These are phyloP conservation scores for Psylliodes chrysocephalus DNA, from an alignment of 2,888 invertebrate genomes.

Conservation along the genomic window DNA sequence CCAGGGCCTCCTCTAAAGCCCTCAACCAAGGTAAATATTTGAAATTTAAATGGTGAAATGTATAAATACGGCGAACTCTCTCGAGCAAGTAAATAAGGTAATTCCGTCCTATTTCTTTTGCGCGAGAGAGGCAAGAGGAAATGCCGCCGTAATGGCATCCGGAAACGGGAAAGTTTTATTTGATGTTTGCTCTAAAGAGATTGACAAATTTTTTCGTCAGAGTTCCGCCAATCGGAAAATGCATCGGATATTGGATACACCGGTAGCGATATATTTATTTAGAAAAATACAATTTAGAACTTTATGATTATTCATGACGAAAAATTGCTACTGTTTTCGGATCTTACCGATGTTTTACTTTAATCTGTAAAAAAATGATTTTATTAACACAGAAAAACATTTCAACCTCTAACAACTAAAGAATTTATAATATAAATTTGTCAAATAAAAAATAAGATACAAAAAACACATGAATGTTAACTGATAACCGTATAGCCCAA, in stretches of 20 bases:
- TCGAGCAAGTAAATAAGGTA: slow-evolving; percentile 42
- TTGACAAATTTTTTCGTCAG: slow-evolving; percentile 37
- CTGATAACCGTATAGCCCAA: no score
- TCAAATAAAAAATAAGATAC: no score
- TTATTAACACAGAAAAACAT: no score
- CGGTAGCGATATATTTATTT: background rate
- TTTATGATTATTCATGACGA: no score
- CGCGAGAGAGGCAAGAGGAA: slow-evolving; percentile 3
- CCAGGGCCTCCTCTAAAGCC: slow-evolving; percentile 35
- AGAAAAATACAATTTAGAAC: no score
- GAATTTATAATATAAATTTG: no score
- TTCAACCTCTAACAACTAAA: no score
- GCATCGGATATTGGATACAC: background rate
- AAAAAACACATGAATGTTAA: no score
- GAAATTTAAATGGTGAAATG: slow-evolving; percentile 52
- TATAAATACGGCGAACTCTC: slow-evolving; percentile 31
- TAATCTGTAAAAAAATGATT: no score
- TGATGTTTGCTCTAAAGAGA: slow-evolving; percentile 35
- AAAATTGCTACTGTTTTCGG: no score
- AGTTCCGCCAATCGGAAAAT: slow-evolving; percentile 19
- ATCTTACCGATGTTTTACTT: no score
- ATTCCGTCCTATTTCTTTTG: slow-evolving; percentile 34
- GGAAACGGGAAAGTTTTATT: slow-evolving; percentile 28
- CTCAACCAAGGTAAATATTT: slow-evolving; percentile 53
- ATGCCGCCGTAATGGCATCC: slow-evolving; percentile 17